These are phyloP conservation scores for Argentina silus DNA, from an alignment of 2,797 vertebrate genomes.

Conservation along the genomic window DNA sequence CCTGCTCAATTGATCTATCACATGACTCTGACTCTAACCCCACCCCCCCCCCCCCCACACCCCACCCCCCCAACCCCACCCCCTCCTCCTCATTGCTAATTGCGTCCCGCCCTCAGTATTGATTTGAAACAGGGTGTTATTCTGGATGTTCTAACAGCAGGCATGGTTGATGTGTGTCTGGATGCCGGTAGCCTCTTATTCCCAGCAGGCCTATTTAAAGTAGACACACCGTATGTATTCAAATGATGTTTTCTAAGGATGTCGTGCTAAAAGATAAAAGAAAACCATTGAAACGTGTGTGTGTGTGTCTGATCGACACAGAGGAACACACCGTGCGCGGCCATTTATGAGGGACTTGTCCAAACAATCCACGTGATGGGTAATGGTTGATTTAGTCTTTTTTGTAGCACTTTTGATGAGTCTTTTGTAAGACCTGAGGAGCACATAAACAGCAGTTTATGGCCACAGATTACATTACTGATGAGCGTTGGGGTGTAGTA, in stretches of 20 bases:
- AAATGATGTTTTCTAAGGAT: too few species aligned
- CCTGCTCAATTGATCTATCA: conserved; percentile 67
- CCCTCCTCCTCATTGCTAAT: conserved; percentile 62
- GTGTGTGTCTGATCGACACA: too few species aligned
- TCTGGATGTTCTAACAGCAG: conserved; percentile 20
- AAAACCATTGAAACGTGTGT: too few species aligned
- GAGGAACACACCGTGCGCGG: too few species aligned
- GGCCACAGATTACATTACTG: conserved; percentile 57
- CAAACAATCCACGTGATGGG: conserved; percentile 50
- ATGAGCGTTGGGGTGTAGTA: conserved; percentile 56
- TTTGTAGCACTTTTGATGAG: too few species aligned
- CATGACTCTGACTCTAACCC: conserved; percentile 43
- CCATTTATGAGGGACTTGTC: conserved; percentile 39
- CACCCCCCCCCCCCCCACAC: conserved; percentile 32
- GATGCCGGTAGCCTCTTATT: background rate
- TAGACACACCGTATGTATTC: too few species aligned
- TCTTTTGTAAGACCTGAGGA: conserved; percentile 57
- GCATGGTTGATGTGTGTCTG: conserved; percentile 11
- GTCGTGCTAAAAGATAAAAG: too few species aligned
- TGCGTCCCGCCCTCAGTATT: conserved; percentile 63
- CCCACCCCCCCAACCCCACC: conserved; percentile 38
- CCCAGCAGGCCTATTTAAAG: too few species aligned
- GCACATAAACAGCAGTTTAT: conserved; percentile 51
- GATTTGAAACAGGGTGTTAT: conserved; percentile 62
- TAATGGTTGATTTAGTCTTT: conserved; percentile 62